Conservation (phyloP, 2,113 vertebrate genomes). For the Hypocryptadius cinnamomeus region DNA sequence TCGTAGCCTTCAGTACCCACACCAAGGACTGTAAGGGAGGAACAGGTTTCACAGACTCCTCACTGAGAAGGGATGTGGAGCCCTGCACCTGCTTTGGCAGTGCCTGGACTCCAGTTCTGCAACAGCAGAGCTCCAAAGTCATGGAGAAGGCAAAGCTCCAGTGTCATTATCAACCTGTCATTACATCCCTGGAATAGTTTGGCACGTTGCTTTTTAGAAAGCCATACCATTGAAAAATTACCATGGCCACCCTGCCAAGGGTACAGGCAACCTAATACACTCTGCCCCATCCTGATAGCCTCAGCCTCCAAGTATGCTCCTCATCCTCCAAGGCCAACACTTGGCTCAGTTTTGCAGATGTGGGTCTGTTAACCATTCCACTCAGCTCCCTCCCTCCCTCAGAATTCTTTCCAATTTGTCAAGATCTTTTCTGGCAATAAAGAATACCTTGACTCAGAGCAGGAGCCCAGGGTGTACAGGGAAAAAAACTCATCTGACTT, state of each 20-base stretch:
- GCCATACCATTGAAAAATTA: background rate
- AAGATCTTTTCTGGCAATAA: slow-evolving; percentile 21
- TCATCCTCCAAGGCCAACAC: background rate
- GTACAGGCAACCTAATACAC: background rate
- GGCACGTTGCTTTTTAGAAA: background rate
- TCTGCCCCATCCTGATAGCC: background rate
- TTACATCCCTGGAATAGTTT: background rate
- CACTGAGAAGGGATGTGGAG: background rate
- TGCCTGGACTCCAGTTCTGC: background rate
- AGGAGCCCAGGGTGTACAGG: background rate
- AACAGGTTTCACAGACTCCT: background rate
- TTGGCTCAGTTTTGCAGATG: slow-evolving; percentile 15
- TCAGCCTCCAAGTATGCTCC: background rate
- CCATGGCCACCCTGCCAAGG: background rate
- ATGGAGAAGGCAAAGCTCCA: background rate
- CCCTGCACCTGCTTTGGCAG: background rate
- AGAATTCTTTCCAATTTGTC: slow-evolving; percentile 28
- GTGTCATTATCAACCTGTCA: background rate
- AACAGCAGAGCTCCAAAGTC: background rate
- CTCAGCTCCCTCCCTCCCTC: background rate
- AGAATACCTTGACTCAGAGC: background rate
- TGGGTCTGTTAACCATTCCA: slow-evolving; percentile 15
- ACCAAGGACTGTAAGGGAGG: background rate
- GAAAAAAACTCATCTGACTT: background rate
- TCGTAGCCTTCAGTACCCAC: background rate